phyloP scores from a whole-genome alignment of 2,113 vertebrate genomes.

The Lucifuga dentata region DNA sequence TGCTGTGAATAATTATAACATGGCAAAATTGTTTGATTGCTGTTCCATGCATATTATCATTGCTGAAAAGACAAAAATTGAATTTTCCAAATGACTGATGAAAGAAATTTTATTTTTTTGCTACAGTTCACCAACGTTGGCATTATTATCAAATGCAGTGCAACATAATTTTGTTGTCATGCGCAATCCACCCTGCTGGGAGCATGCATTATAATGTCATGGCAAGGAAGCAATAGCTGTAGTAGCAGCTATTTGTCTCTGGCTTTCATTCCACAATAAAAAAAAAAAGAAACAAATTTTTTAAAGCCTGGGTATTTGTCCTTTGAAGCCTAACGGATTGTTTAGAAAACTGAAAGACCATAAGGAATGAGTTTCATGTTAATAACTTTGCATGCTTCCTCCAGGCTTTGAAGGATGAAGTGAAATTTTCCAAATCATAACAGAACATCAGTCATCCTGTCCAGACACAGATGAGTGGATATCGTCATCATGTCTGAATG shows the following conservation, averaged over 20 bases:
- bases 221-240: constrained; percentile 2
- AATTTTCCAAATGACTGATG: too few relatives aligned
- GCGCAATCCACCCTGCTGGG: too few relatives aligned
- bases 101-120: too few relatives aligned
- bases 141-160: too few relatives aligned
- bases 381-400: constrained; percentile 44
- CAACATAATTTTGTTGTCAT: too few relatives aligned
- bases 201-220: too few relatives aligned
- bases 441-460: constrained; percentile 60
- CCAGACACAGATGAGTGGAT: constrained; percentile 18
- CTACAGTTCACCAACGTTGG: too few relatives aligned
- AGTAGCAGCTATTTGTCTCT: background rate
- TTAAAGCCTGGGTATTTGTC: background rate
- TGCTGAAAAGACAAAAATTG: too few relatives aligned
- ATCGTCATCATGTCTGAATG: constrained; percentile 40
- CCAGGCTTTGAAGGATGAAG: constrained; percentile 17
- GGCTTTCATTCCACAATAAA: constrained; percentile 14
- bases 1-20: too few relatives aligned
- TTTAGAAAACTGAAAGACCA: constrained; percentile 40
- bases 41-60: too few relatives aligned
- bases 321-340: constrained; percentile 36
- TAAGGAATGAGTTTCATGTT: constrained; percentile 34
- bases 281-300: constrained; percentile 19
- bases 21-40: too few relatives aligned
- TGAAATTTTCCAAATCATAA: constrained; percentile 45